Base-by-base conservation (phyloP, 2,113 vertebrate species). In the Ptyas mucosa region DNA sequence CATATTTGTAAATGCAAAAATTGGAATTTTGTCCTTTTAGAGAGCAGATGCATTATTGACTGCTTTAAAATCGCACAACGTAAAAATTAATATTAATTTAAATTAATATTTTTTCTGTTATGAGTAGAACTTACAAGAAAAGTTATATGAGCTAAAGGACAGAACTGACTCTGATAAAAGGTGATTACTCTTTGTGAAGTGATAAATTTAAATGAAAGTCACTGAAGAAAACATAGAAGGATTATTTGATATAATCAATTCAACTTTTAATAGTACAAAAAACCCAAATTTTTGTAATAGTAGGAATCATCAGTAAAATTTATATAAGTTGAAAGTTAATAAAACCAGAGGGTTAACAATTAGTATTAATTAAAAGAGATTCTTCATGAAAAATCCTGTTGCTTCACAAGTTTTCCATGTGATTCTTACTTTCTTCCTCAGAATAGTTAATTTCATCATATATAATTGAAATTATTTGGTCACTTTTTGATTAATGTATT, bases 101-200 rank as follows among this genome's bases (percentile, higher is more conserved):
- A 21, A 39, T 43, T 55, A 26, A 75, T 75, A 7, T 34, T 39
- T 75, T 55, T 81, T 39, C 34, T 81, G 39, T 81, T 20, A 39
- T 8, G 7, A 81, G 34, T 39, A 81, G 69, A 55, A 88, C n/a
- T 18, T 69, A n/a, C 6, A 69, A 69, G 9, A 69, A 69, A 88
- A n/a, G 29, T 54, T 26, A 54, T 29, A 34, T 0, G 8, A 8
- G 24, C 21, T 54, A 89, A 24, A 39, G 0, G 0, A 49, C 0
- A 0, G 5, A 49, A 87, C 61, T 87, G 39, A 1, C 11, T 39
- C 46, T 81, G 69, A 10, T 3, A 49, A 52, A 49, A 61, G 87
- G 3, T 92, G 55, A 90, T 85, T 58, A 43, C 7, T 55, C 24
- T 91, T 23, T 86, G 54, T 57, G 34, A 86, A 54, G 18, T n/a